phyloP scores from a whole-genome alignment of 2,113 vertebrate species.

The Canis aureus region DNA sequence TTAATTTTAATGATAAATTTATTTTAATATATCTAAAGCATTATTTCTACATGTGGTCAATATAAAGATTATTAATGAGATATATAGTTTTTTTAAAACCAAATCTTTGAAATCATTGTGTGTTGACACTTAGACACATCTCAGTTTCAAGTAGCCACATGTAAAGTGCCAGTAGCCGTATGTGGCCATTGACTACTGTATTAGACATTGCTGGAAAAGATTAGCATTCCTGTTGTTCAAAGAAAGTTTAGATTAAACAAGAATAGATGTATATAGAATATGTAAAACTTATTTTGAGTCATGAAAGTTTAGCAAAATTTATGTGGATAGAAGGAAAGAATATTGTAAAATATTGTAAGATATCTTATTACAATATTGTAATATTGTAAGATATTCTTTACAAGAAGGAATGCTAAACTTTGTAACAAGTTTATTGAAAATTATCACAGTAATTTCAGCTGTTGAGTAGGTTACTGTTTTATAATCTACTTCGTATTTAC shows the following conservation, averaged over 20 bases:
- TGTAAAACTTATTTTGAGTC: background rate
- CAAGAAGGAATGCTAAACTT: background rate
- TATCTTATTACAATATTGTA: too few species aligned
- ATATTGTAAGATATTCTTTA: background rate
- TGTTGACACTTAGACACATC: background rate
- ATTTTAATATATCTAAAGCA: background rate
- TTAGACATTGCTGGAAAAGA: background rate
- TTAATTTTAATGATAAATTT: background rate
- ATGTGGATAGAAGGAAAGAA: background rate
- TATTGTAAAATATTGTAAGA: background rate
- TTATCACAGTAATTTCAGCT: background rate
- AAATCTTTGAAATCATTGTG: background rate
- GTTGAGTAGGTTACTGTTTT: background rate
- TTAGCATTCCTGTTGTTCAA: background rate
- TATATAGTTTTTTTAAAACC: background rate
- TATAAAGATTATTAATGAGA: background rate
- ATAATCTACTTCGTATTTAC: background rate
- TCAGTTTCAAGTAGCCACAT: background rate
- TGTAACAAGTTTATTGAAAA: slow-evolving; percentile 38
- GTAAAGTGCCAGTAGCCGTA: background rate
- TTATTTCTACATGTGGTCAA: background rate
- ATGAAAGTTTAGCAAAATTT: background rate
- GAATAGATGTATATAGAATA: background rate
- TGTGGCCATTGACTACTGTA: background rate
- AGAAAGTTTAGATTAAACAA: background rate